Conservation (phyloP, 2,797 vertebrate species). For the Novumbra hubbsi region DNA sequence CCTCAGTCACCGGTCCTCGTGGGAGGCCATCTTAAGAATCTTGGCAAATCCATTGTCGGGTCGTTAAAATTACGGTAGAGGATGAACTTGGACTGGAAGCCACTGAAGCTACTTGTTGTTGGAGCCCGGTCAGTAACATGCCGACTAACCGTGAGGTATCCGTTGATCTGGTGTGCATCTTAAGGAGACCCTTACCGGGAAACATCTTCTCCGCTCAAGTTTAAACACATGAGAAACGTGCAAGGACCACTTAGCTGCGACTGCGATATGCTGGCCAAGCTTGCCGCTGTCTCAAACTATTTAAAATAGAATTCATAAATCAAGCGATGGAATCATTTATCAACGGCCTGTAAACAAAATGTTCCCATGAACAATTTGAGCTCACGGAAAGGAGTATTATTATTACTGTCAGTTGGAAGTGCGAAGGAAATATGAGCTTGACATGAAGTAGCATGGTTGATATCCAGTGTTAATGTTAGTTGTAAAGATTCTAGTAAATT, state of each 20-base stretch:
- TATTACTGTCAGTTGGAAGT: conserved; percentile 56
- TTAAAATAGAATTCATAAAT: conserved; percentile 42
- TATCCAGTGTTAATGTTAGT: conserved; percentile 47
- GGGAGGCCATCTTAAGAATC: conserved; percentile 33
- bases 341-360: conserved; percentile 48
- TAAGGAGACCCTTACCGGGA: conserved; percentile 20
- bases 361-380: conserved; percentile 56
- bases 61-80: conserved; percentile 29
- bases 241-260: conserved; percentile 14
- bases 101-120: conserved; percentile 22
- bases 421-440: conserved; percentile 51
- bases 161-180: conserved; percentile 16
- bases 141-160: conserved; percentile 14
- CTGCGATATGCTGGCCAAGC: conserved; percentile 24
- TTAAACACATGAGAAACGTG: conserved; percentile 28
- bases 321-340: conserved; percentile 45
- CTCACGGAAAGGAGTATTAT: conserved; percentile 45
- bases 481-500: conserved; percentile 54
- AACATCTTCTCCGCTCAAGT: conserved; percentile 11
- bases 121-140: not conserved
- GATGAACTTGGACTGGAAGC: conserved; percentile 27
- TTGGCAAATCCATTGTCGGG: conserved; percentile 30
- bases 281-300: conserved; percentile 13
- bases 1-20: not conserved
- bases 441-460: conserved; percentile 42